Base-by-base conservation (phyloP, 1,140 invertebrate species). In the Dufourea novaeangliae region DNA sequence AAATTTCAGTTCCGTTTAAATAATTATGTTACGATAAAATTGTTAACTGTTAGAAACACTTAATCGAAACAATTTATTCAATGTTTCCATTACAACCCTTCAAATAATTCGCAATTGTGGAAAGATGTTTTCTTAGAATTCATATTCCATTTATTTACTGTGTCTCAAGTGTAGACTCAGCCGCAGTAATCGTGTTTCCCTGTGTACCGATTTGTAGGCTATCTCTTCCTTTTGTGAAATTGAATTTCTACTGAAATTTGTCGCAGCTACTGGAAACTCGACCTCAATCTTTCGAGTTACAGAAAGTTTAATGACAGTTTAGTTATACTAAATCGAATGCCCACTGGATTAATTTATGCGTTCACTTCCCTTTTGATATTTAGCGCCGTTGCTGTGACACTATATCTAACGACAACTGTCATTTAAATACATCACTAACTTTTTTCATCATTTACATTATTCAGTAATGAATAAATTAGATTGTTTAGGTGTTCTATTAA, bases 181-280 rank as follows among this genome's bases (percentile, higher is more conserved):
- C 14, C 20, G 8, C 32, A 37, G 27, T 39, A 34, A 37, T 56
- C 17, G n/a, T 17, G 10, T 37, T 68, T n/a, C 37, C 22, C 14
- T 2, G 25, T 27, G 25, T 12, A 29, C 12, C 37, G 27, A 57
- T 59, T 70, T 70, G 39, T 14, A 20, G n/a, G n/a, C 27, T 29
- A 39, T 29, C n/a, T 22, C 34, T 25, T 25, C 59, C 34, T 11
- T 62, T 62, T 62, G 59, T 34, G 59, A 62, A 62, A 69, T 39
- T 39, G 32, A 12, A 44, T 61, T 44, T 29, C 29, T 11, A 11
- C 12, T 22, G 20, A 61, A 25, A 61, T 44, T 61, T 20, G 29
- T 61, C 37, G 27, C 8, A 61, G 4, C 10, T 34, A 61, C 14
- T 22, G 6, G 25, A 10, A 22, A 62, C 34, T 41, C 22, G 59